Base-by-base conservation (phyloP, 2,888 invertebrate genomes). In the Torymus aiolomorphi region DNA sequence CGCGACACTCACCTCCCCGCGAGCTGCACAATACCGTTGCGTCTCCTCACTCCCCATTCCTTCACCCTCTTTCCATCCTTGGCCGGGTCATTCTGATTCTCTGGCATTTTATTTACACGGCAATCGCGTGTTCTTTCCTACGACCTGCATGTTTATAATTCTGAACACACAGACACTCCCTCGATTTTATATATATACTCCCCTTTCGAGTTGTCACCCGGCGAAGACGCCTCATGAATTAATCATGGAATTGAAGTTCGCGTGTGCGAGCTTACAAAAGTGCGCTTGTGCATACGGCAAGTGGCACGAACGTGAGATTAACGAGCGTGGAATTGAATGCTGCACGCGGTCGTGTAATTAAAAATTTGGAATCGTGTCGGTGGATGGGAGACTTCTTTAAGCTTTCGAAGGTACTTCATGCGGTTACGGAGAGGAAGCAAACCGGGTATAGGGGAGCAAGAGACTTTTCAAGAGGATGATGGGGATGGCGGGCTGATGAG, bases 161-260 rank as follows among this genome's bases (percentile, higher is more conserved):
- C 31, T 31, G 5, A 24, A 24, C 5, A 31, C 31, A 31, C 2
- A 3, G 31, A 31, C 31, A 31, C 31, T 5, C 5, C 3, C 31
- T 31, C 31, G 31, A 31, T 5, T 3, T 31, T 31, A 3, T 31
- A 31, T 31, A 31, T 3, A 3, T 31, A 31, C 5, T 31, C 31
- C 31, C 5, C 31, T 5, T 5, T 5, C 31, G 31, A 31, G 31
- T 31, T 31, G 31, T 2, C 18, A 69, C 54, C 10, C 14, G 16
- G 42, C 61, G 31, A 31, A 31, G 31, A 31, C 31, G 59, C 61
- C 24, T 80, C 77, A 80, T 77, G 73, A 80, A 80, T 80, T 76
- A 76, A 77, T 73, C 80, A 73, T 73, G 31, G 24, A 71, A 66
- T 71, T 59, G 52, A 65, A 52, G 59, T 51, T 65, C 49, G 20